A percentile compares a stretch with the other conserved stretches of the same genome.
Evolutionary conservation across 2,113 vertebrate genomes (phyloP).

Genomic region (Neodontobutis hainanensis): DNA sequence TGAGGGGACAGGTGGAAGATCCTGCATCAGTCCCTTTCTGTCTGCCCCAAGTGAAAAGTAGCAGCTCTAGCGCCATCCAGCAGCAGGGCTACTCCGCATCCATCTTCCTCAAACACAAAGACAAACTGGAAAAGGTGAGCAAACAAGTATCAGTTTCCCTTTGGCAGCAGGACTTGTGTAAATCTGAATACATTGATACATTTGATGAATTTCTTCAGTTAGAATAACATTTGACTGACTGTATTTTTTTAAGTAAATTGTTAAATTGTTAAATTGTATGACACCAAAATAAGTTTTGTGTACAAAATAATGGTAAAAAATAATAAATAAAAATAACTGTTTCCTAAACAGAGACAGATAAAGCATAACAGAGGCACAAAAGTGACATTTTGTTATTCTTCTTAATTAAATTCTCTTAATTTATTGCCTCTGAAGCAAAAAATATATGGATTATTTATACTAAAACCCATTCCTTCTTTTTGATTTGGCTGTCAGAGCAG

Average conservation of each 20-base stretch:
- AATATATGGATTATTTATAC: constrained; percentile 4
- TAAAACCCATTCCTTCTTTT: not conserved
- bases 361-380: not conserved
- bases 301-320: not conserved
- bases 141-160: not conserved
- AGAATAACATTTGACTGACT: too few species aligned
- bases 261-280: too few species aligned
- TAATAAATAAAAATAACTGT: not conserved
- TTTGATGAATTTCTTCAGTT: too few species aligned
- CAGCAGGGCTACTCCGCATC: constrained; percentile 88
- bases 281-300: not conserved
- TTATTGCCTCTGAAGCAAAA: not conserved
- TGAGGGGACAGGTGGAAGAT: constrained; percentile 77
- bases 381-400: not conserved
- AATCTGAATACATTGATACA: not conserved
- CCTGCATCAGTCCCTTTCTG: constrained; percentile 52
- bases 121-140: constrained; percentile 84
- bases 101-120: constrained; percentile 84
- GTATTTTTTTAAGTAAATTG: too few species aligned
- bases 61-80: constrained; percentile 85
- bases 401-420: not conserved
- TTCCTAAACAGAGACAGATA: not conserved
- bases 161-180: not conserved
- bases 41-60: constrained; percentile 76
- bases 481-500: not conserved